phyloP scores from a whole-genome alignment of 2,888 invertebrate genomes.

The Trileptium ribeirensis region DNA sequence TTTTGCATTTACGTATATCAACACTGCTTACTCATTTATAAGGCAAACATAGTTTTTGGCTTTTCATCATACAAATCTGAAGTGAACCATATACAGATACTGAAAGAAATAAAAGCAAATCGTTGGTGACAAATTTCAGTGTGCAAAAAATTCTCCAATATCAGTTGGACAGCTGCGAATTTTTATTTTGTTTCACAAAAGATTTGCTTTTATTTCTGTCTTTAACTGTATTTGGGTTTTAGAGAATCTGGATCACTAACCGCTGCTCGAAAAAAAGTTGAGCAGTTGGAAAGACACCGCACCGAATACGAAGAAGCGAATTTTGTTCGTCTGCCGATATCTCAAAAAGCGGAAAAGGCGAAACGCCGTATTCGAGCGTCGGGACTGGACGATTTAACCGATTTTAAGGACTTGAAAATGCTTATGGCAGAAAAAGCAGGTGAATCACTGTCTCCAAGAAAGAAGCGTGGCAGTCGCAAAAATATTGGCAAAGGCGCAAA shows the following conservation, averaged over 20 bases:
- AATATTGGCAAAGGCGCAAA: background rate
- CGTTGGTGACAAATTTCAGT: no score
- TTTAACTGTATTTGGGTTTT: no score
- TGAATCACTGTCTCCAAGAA: background rate
- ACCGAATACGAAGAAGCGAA: background rate
- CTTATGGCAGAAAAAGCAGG: background rate
- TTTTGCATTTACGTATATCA: no score
- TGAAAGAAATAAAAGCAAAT: no score
- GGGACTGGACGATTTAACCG: background rate
- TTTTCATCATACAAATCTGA: no score
- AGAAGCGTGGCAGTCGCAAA: background rate
- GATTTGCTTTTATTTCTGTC: no score
- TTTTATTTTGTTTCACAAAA: no score
- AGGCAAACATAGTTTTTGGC: no score
- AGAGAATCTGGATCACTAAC: background rate
- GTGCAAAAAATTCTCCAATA: no score
- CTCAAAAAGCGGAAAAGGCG: background rate
- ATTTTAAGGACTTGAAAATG: background rate
- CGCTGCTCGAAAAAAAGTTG: background rate
- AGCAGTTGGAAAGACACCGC: background rate
- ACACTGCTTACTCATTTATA: no score
- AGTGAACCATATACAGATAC: no score
- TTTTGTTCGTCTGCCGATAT: background rate
- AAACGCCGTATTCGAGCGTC: background rate
- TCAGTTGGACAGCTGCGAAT: no score